phyloP scores from a whole-genome alignment of 1,140 invertebrate genomes.

The Drosophila murphyi region DNA sequence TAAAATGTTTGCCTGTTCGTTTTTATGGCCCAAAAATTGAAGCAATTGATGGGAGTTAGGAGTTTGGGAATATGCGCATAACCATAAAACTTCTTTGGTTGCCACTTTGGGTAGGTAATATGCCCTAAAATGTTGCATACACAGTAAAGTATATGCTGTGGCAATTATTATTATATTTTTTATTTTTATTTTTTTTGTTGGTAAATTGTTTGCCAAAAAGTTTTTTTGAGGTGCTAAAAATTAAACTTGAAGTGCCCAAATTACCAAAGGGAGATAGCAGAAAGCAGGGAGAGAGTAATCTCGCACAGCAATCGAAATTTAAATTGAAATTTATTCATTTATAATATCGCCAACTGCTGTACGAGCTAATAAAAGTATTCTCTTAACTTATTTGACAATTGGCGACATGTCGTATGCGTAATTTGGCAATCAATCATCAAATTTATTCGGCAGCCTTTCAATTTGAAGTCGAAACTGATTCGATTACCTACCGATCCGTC shows the following conservation, averaged over 20 bases:
- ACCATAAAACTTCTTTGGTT: constrained; percentile 21
- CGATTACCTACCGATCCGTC: background rate
- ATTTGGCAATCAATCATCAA: background rate
- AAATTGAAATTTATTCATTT: too few species aligned
- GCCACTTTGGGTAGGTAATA: constrained; percentile 4
- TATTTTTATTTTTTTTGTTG: too few species aligned
- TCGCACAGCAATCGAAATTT: too few species aligned
- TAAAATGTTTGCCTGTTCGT: constrained; percentile 71
- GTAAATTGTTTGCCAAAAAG: background rate
- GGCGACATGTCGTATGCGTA: background rate
- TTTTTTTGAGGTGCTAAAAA: background rate
- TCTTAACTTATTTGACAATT: background rate
- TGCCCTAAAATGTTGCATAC: background rate
- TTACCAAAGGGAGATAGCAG: too few species aligned
- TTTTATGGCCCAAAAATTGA: constrained; percentile 66
- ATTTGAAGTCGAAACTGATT: background rate
- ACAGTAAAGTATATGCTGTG: background rate
- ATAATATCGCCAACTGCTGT: too few species aligned
- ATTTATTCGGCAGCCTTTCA: constrained; percentile 6
- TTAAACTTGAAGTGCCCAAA: background rate
- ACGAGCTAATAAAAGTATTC: too few species aligned
- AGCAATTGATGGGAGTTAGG: constrained; percentile 47
- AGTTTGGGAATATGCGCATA: constrained; percentile 22
- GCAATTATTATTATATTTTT: background rate
- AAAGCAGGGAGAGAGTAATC: too few species aligned